Evolutionary conservation across 1,140 invertebrate genomes (phyloP).

Genomic region (Aporrectodea caliginosa): DNA sequence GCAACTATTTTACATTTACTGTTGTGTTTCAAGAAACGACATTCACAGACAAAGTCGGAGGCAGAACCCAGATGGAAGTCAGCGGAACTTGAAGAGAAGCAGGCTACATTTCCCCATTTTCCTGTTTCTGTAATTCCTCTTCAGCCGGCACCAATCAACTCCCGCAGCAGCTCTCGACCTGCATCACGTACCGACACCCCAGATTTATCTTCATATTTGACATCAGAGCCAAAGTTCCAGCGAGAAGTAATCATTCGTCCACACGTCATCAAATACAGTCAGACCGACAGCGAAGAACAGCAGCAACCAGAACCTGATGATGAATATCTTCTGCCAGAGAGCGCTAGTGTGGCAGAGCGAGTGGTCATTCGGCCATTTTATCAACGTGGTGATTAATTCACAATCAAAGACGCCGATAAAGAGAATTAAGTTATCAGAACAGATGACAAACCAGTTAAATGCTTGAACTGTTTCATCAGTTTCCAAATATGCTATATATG

Average conservation of each 20-base stretch:
- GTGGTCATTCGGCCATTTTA: neutral
- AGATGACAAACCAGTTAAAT: neutral
- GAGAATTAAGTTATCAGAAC: neutral
- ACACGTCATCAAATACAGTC: neutral
- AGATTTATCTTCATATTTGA: neutral
- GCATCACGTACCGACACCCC: neutral
- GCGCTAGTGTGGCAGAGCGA: neutral
- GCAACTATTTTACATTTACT: neutral
- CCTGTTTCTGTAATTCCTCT: neutral
- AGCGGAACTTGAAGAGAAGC: neutral
- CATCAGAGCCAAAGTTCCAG: neutral
- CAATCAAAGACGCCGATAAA: no score
- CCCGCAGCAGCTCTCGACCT: neutral
- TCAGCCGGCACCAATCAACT: neutral
- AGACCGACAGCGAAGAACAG: neutral
- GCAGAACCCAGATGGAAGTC: neutral
- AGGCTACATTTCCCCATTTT: neutral
- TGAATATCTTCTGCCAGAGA: neutral
- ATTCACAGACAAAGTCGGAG: neutral
- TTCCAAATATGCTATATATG: no score
- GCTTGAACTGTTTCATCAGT: neutral
- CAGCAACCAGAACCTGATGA: neutral
- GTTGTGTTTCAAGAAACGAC: no score
- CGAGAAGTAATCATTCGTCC: neutral
- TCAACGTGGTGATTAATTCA: neutral